phyloP scores from a whole-genome alignment of 1,140 invertebrate species.

The Neotoxoptera formosana region DNA sequence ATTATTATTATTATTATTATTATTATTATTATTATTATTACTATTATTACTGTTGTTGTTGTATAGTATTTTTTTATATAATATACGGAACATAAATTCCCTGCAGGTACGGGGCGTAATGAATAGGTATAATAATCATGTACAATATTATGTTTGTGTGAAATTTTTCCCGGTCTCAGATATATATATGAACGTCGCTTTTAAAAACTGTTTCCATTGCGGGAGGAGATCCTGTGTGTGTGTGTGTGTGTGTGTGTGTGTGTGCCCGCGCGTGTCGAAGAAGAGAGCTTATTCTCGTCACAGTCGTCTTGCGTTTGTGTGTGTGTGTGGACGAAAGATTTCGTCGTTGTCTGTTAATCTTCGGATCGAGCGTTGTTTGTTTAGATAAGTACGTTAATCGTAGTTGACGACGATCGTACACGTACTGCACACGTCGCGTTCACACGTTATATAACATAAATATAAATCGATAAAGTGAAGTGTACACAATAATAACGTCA shows the following conservation, averaged over 20 bases:
- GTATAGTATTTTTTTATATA: background rate
- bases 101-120: background rate
- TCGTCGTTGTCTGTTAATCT: background rate
- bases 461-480: background rate
- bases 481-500: background rate
- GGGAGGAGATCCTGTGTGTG: background rate
- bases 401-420: background rate
- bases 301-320: background rate
- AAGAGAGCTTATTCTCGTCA: background rate
- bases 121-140: background rate
- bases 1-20: background rate
- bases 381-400: background rate
- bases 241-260: background rate
- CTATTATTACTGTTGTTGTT: background rate
- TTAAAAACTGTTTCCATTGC: background rate
- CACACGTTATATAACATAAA: background rate
- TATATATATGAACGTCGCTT: background rate
- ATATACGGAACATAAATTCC: background rate
- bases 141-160: background rate
- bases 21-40: background rate
- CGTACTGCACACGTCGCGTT: background rate
- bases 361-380: background rate
- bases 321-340: background rate
- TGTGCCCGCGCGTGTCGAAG: background rate
- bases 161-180: background rate